These are phyloP conservation scores for Spilosoma lubricipeda DNA, from an alignment of 2,888 invertebrate species.

Conservation along the genomic window DNA sequence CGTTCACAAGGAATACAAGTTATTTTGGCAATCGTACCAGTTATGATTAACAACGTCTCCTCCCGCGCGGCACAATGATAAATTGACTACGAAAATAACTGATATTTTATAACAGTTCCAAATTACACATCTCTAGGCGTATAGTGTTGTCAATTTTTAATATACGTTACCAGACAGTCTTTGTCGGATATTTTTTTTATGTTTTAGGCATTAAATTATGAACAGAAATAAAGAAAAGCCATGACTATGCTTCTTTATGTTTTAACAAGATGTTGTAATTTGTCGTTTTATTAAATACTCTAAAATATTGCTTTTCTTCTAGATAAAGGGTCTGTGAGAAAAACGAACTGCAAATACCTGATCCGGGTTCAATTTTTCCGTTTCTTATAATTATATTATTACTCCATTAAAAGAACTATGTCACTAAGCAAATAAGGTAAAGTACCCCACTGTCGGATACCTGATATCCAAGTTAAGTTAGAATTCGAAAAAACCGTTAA, in stretches of 20 bases:
- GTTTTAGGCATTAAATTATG: no score
- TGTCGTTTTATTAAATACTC: no score
- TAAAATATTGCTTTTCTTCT: no score
- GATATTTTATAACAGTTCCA: conserved; percentile 68
- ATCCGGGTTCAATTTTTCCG: neutral
- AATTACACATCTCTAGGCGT: conserved; percentile 37
- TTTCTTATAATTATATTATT: neutral
- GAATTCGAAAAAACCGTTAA: neutral
- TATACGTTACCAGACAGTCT: neutral
- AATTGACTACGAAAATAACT: conserved; percentile 78
- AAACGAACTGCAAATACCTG: neutral
- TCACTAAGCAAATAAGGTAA: neutral
- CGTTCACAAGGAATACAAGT: conserved; percentile 72
- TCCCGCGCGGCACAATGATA: conserved; percentile 70
- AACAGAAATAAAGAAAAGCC: no score
- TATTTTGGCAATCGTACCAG: conserved; percentile 80
- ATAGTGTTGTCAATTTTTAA: conserved; percentile 7
- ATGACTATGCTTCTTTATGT: no score
- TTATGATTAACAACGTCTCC: conserved; percentile 68
- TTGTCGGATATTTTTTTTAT: neutral
- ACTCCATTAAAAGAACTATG: neutral
- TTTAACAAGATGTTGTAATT: no score
- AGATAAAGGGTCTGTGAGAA: no score
- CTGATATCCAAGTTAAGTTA: neutral
- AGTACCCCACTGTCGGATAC: no score